phyloP scores from a whole-genome alignment of 2,888 invertebrate genomes.

The Nematopogon swammerdamellus region DNA sequence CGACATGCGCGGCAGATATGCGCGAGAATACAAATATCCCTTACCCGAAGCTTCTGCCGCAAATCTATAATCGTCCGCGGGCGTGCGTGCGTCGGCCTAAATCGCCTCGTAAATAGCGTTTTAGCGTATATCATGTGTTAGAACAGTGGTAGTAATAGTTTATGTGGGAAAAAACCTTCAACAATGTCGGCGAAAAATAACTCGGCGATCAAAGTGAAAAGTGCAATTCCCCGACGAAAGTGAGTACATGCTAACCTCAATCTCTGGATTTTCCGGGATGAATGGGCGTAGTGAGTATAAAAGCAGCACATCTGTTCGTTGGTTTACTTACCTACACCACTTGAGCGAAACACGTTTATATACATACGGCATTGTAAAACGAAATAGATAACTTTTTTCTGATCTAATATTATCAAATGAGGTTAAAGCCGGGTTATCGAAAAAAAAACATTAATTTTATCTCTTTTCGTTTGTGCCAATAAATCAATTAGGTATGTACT shows the following conservation, averaged over 20 bases:
- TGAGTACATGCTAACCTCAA: slow-evolving; percentile 17
- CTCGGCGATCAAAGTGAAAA: slow-evolving; percentile 45
- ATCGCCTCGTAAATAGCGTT: not conserved
- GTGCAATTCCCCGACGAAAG: slow-evolving; percentile 46
- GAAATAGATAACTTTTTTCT: too few relatives aligned
- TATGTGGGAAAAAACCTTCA: not conserved
- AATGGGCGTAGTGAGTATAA: too few relatives aligned
- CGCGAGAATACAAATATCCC: slow-evolving; percentile 51
- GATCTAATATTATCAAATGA: too few relatives aligned
- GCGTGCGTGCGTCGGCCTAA: not conserved
- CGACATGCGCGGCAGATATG: slow-evolving; percentile 44
- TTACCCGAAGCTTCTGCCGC: slow-evolving; percentile 39
- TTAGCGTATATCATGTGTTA: not conserved
- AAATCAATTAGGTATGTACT: too few relatives aligned
- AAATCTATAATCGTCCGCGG: slow-evolving; percentile 46
- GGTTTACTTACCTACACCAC: too few relatives aligned
- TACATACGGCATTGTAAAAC: too few relatives aligned
- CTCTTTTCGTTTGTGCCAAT: too few relatives aligned
- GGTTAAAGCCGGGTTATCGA: too few relatives aligned
- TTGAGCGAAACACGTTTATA: too few relatives aligned
- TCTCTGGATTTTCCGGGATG: not conserved
- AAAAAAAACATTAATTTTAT: too few relatives aligned
- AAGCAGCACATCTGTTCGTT: too few relatives aligned
- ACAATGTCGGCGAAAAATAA: slow-evolving; percentile 7
- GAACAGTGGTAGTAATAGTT: too few relatives aligned